phyloP scores from a whole-genome alignment of 2,113 vertebrate genomes.

The Lipotes vexillifer region DNA sequence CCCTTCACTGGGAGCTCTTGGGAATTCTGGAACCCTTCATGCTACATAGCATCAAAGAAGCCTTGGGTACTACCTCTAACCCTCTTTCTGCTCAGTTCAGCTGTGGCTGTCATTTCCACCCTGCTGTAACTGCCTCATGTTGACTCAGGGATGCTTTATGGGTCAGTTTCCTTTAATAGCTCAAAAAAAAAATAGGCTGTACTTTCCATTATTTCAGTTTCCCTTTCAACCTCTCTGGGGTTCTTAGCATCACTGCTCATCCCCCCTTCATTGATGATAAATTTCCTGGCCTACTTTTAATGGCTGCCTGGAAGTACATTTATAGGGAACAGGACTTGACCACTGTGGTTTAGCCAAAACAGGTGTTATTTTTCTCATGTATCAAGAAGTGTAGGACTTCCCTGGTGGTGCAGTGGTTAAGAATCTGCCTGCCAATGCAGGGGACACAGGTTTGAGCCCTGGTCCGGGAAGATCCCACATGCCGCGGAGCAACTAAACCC shows the following conservation, averaged over 20 bases:
- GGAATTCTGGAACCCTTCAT: not conserved
- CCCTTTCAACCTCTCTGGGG: not conserved
- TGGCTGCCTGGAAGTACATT: not conserved
- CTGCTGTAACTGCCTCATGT: not conserved
- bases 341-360: not conserved
- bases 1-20: not conserved
- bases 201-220: not conserved
- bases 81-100: not conserved
- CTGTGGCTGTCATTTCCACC: not conserved
- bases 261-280: not conserved
- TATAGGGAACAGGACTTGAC: not conserved
- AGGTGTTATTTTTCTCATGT: not conserved
- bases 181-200: not conserved
- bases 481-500: too few relatives aligned
- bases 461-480: too few relatives aligned
- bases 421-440: not conserved
- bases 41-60: not conserved
- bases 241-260: not conserved
- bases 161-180: not conserved
- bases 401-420: not conserved
- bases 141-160: not conserved
- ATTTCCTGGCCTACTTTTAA: not conserved
- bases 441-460: not conserved
- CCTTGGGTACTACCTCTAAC: not conserved
- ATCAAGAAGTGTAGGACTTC: not conserved